Conservation (phyloP, 2,888 invertebrate species). For the Podabrus alpinus region DNA sequence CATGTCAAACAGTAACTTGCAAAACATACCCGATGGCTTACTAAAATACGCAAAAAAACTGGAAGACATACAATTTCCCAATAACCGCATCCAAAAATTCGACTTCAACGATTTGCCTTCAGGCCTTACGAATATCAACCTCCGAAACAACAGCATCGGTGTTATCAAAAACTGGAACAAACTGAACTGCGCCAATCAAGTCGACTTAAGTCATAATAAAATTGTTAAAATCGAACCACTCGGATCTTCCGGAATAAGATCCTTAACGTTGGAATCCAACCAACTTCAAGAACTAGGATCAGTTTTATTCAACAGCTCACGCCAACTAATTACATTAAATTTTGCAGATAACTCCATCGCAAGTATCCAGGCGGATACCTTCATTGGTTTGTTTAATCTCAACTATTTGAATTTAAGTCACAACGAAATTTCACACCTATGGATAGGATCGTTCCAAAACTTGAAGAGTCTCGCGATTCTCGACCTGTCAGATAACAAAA, state of each 20-base stretch:
- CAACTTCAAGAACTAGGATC: neutral
- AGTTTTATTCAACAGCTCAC: neutral
- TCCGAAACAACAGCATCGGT: neutral
- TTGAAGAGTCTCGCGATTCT: neutral
- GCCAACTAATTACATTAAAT: neutral
- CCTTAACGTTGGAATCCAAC: neutral
- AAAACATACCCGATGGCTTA: neutral
- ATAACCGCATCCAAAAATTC: neutral
- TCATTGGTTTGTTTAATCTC: neutral
- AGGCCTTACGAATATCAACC: neutral
- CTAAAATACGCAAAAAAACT: neutral
- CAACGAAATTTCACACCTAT: neutral
- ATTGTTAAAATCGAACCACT: neutral
- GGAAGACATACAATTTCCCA: neutral
- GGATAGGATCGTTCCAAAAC: neutral
- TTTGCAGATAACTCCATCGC: neutral
- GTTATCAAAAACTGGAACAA: neutral
- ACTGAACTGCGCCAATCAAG: neutral
- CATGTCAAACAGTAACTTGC: neutral
- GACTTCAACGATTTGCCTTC: neutral
- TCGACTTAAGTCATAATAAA: neutral
- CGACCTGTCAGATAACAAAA: neutral
- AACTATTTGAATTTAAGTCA: neutral
- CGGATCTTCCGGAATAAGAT: neutral
- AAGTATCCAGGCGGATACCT: neutral